Evolutionary conservation across 2,113 vertebrate genomes (phyloP).

Genomic region (Excalfactoria chinensis): DNA sequence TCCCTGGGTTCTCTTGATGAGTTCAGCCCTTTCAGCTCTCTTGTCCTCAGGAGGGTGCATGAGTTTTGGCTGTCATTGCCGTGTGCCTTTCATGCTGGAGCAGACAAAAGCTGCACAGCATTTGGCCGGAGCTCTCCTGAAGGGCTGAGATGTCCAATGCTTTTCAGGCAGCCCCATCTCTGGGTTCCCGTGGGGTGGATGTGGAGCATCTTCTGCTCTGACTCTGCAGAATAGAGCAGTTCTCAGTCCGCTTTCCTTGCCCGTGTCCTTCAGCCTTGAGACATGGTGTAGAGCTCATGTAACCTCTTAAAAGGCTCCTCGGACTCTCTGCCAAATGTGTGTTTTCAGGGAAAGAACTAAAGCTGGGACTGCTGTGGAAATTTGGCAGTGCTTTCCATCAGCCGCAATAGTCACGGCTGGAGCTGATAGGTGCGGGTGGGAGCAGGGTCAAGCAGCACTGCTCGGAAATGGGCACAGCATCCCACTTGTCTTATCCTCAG

Average conservation of each 20-base stretch:
- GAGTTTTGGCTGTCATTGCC: fast-evolving
- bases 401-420: background rate
- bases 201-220: background rate
- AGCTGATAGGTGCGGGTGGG: background rate
- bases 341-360: conserved; percentile 27
- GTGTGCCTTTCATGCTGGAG: fast-evolving
- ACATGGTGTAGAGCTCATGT: fast-evolving
- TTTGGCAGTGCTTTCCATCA: background rate
- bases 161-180: background rate
- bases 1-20: background rate
- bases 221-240: fast-evolving
- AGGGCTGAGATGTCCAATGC: background rate
- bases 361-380: conserved; percentile 32
- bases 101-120: background rate
- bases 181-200: background rate
- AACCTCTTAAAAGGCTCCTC: background rate
- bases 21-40: background rate
- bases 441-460: fast-evolving
- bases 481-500: background rate
- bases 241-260: background rate
- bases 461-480: background rate
- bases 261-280: fast-evolving
- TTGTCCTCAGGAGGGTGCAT: background rate
- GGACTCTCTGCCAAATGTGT: background rate
- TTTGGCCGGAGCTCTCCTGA: fast-evolving